Conservation (phyloP, 2,113 vertebrate species). For the Serilophus lunatus region DNA sequence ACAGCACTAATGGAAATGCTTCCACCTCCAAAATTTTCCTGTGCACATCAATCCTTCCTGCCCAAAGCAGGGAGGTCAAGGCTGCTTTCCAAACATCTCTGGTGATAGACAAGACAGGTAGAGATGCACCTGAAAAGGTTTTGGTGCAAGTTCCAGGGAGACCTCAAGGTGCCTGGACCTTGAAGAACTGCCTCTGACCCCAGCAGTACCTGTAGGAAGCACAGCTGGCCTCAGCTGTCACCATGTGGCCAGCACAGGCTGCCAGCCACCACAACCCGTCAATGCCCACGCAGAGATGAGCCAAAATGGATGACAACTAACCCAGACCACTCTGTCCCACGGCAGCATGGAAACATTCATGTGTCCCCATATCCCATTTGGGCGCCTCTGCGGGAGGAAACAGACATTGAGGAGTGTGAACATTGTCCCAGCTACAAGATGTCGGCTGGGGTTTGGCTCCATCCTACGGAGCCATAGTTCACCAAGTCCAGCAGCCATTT, state of each 20-base stretch:
- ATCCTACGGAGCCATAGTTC: not conserved
- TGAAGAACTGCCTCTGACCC: not conserved
- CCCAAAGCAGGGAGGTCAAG: not conserved
- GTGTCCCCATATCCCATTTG: fast-evolving
- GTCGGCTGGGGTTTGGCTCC: not conserved
- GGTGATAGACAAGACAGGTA: not conserved
- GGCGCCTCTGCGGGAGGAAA: not conserved
- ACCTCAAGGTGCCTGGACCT: not conserved
- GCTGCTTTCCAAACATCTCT: not conserved
- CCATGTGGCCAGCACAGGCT: fast-evolving
- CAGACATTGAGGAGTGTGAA: fast-evolving
- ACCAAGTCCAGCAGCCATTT: not conserved
- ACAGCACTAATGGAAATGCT: not conserved
- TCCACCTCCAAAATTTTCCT: not conserved
- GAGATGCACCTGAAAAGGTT: not conserved
- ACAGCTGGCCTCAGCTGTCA: not conserved
- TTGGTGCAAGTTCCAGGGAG: not conserved
- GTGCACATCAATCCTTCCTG: not conserved
- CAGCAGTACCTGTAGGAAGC: not conserved
- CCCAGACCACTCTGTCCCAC: not conserved
- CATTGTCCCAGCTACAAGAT: not conserved
- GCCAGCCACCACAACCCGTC: not conserved
- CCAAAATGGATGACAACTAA: not conserved
- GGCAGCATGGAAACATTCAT: not conserved
- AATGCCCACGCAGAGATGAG: not conserved